Evolutionary conservation across 2,113 vertebrate genomes (phyloP), one percentile per base, ranked within the genome.

Genomic region (Gavia stellata): DNA sequence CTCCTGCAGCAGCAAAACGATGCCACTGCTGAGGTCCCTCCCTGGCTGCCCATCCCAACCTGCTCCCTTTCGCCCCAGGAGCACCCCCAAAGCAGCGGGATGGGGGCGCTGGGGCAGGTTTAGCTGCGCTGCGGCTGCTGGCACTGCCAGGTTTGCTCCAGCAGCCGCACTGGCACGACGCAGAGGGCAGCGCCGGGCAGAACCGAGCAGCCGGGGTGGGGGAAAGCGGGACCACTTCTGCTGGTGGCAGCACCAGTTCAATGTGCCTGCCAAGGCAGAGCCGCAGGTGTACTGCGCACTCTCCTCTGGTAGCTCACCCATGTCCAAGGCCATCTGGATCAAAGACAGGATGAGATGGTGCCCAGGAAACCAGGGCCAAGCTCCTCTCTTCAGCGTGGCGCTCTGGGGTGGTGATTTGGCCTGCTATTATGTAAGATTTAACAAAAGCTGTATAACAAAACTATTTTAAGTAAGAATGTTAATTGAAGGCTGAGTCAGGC

Each of bases 401-500:
- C 65, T 84, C 73, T 91, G 65, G 73, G 83, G 75, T 2, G 9
- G 73, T 73, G 83, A 94, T 82, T 79, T 92, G 83, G 66, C 70
- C 94, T 80, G 66, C 20, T 95, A 58, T 97, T 97, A 96, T 85
- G 83, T 95, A 94, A 97, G 78, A 89, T 68, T 78, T 66, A 92
- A 97, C 94, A 95, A 89, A 96, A 97, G 92, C 95, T 79, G 34
- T 94, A 85, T 68, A 94, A 92, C 83, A 97, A 91, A 96, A 81
- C 91, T 96, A 96, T 96, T 96, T 94, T 88, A 92, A 96, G 96
- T 77, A 95, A 93, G 95, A 95, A 97, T 97, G 86, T 91, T 97
- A 97, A 97, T 92, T 95, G 96, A 95, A 87, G 95, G 81, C 94
- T 97, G 97, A 97, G 94, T 97, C 97, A 97, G 92, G 94, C 95